Conservation (phyloP, 2,888 invertebrate genomes). For the Sceliomorpha sp. region DNA sequence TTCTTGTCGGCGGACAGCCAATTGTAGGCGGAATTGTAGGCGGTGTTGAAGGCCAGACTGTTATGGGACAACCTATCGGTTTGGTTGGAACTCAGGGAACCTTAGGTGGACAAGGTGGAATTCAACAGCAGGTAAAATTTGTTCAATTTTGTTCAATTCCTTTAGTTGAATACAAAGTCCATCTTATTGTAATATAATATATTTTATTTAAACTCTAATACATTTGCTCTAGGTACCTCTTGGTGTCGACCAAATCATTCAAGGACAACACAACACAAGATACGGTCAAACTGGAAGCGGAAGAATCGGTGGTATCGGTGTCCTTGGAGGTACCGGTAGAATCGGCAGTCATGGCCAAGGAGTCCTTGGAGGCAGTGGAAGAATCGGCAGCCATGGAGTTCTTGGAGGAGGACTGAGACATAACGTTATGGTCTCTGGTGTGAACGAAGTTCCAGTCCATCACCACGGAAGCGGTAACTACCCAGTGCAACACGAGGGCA, state of each 20-base stretch:
- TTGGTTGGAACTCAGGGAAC: not conserved
- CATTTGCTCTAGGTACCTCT: too few species aligned
- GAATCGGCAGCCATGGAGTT: conserved; percentile 21
- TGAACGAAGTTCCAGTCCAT: conserved; percentile 28
- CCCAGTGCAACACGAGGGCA: conserved; percentile 56
- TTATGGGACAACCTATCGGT: conserved; percentile 7
- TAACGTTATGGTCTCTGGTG: conserved; percentile 12
- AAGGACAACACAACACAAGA: too few species aligned
- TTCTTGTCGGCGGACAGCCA: conserved; percentile 10
- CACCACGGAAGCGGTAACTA: conserved; percentile 63
- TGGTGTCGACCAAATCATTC: too few species aligned
- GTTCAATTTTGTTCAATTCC: not conserved
- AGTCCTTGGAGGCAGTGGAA: conserved; percentile 13
- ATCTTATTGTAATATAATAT: too few species aligned
- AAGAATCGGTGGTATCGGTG: conserved; percentile 5
- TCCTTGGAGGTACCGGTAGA: conserved; percentile 10
- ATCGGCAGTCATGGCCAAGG: too few species aligned
- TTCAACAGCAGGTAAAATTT: too few species aligned
- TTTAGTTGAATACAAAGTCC: conserved; percentile 8
- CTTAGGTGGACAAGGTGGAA: too few species aligned
- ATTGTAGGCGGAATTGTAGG: conserved; percentile 16
- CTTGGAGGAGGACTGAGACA: conserved; percentile 31
- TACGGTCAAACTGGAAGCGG: conserved; percentile 17
- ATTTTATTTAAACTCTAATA: too few species aligned
- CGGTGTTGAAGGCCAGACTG: conserved; percentile 23